phyloP scores from a whole-genome alignment of 1,140 invertebrate genomes.

The Phocides pigmalion region DNA sequence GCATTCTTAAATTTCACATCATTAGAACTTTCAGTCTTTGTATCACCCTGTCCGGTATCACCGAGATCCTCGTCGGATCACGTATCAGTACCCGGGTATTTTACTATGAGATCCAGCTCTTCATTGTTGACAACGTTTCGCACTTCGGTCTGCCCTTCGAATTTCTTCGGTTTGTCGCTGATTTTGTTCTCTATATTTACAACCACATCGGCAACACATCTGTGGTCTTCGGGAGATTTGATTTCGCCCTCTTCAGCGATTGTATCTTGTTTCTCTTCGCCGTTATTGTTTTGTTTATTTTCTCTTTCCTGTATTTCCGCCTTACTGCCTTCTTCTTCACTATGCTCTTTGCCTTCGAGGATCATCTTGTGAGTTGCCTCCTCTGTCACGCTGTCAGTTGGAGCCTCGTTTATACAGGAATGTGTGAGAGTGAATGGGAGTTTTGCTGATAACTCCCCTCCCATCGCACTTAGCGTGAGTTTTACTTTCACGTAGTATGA shows the following conservation, averaged over 20 bases:
- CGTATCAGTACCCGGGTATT: constrained; percentile 79
- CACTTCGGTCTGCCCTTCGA: constrained; percentile 66
- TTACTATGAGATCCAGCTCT: constrained; percentile 79
- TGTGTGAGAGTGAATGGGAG: constrained; percentile 89
- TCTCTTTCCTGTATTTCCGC: constrained; percentile 52
- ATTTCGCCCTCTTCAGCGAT: constrained; percentile 54
- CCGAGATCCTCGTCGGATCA: constrained; percentile 78
- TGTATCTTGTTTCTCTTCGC: constrained; percentile 38
- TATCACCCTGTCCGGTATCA: constrained; percentile 46
- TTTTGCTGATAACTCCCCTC: constrained; percentile 91
- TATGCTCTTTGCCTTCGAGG: constrained; percentile 75
- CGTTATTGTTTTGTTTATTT: constrained; percentile 66
- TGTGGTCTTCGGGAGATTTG: constrained; percentile 60
- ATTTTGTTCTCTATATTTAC: constrained; percentile 76
- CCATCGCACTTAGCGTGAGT: constrained; percentile 90
- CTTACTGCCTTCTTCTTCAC: constrained; percentile 69
- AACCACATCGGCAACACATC: constrained; percentile 66
- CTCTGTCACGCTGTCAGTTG: constrained; percentile 73
- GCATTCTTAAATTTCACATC: constrained; percentile 47
- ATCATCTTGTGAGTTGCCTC: constrained; percentile 78
- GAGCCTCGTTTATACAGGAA: constrained; percentile 80
- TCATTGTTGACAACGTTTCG: constrained; percentile 69
- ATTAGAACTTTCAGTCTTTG: constrained; percentile 62
- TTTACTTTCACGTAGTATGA: constrained; percentile 96
- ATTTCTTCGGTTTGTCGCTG: constrained; percentile 63